phyloP scores from a whole-genome alignment of 2,888 invertebrate genomes.

The Troides oblongomaculatus region DNA sequence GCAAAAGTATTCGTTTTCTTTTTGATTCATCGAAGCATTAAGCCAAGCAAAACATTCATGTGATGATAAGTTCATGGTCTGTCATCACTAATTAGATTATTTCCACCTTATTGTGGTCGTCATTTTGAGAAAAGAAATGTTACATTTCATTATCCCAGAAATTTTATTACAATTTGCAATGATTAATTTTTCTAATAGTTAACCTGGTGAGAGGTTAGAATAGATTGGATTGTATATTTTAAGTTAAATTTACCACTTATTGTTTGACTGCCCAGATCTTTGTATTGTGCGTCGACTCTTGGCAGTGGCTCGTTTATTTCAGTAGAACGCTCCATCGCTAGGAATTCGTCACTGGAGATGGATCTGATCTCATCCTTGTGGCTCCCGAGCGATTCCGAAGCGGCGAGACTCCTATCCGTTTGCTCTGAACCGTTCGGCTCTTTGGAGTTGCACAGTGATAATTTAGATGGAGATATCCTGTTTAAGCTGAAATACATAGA shows the following conservation, averaged over 20 bases:
- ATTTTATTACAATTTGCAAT: no score
- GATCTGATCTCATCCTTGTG: constrained; percentile 66
- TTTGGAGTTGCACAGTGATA: constrained; percentile 66
- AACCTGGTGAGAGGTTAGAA: no score
- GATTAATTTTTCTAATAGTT: no score
- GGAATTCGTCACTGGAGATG: constrained; percentile 70
- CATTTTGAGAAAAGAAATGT: no score
- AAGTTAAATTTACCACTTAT: constrained; percentile 2
- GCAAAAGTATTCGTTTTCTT: constrained; percentile 17
- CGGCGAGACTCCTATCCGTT: constrained; percentile 57
- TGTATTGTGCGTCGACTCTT: constrained; percentile 47
- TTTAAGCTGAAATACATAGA: constrained; percentile 55
- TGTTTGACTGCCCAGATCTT: constrained; percentile 49
- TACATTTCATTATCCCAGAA: no score
- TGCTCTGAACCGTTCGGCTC: constrained; percentile 57
- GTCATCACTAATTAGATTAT: no score
- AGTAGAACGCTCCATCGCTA: constrained; percentile 73
- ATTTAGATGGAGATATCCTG: constrained; percentile 72
- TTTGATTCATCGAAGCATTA: neutral
- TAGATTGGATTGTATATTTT: no score
- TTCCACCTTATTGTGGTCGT: no score
- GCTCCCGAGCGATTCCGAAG: constrained; percentile 61
- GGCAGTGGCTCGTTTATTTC: constrained; percentile 57
- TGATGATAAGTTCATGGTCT: no score
- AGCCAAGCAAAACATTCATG: no score